These are phyloP conservation scores for Tyrophagus putrescentiae DNA, from an alignment of 1,140 invertebrate species.

Conservation along the genomic window DNA sequence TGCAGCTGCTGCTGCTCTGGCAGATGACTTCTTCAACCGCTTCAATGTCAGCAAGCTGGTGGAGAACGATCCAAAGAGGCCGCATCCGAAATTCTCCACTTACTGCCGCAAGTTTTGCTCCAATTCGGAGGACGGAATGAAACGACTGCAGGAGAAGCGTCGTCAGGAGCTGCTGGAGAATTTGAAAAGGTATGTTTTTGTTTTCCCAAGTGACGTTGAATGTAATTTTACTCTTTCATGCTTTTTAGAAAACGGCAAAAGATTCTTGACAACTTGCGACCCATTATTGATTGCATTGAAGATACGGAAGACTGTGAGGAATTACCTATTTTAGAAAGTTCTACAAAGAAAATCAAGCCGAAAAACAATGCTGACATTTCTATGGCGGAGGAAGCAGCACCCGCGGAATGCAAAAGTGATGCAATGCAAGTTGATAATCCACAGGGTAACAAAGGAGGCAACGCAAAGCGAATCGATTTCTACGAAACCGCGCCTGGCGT, in stretches of 20 bases:
- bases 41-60: conserved; percentile 2
- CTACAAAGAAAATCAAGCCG: background rate
- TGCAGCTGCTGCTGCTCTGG: background rate
- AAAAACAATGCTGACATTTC: background rate
- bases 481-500: background rate
- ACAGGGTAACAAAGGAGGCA: background rate
- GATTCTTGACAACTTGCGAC: background rate
- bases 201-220: background rate
- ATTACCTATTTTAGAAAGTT: too few species aligned
- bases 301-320: too few species aligned
- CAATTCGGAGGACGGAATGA: background rate
- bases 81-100: conserved; percentile 5
- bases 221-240: conserved; percentile 7
- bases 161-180: background rate
- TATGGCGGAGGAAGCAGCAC: background rate
- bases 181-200: conserved; percentile 6
- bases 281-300: background rate
- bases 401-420: background rate
- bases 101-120: conserved; percentile 2
- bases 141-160: conserved; percentile 9
- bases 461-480: background rate
- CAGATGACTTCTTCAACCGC: background rate
- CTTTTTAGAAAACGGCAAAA: conserved; percentile 5
- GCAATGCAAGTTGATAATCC: background rate
- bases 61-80: conserved; percentile 10